These are phyloP conservation scores for Cephalopholis sonnerati DNA, from an alignment of 2,113 vertebrate genomes.

Conservation along the genomic window DNA sequence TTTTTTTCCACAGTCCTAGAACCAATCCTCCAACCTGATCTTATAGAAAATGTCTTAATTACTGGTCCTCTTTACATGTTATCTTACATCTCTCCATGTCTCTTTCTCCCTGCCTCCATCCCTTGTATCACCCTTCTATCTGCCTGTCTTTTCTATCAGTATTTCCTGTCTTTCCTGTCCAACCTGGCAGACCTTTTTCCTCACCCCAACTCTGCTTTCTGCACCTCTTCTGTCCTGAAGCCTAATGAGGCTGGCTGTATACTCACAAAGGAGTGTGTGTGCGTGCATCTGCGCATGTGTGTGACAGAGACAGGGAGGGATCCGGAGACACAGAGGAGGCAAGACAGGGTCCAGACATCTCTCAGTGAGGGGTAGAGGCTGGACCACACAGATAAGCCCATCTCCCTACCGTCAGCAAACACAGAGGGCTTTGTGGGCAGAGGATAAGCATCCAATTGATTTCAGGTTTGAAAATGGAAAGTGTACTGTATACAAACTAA, in stretches of 20 bases:
- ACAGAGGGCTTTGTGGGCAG: slow-evolving; percentile 63
- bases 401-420: slow-evolving; percentile 59
- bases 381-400: slow-evolving; percentile 78
- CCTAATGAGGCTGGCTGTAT: slow-evolving; percentile 39
- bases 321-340: slow-evolving; percentile 33
- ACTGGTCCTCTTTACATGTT: background rate
- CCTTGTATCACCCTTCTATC: background rate
- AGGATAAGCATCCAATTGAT: slow-evolving; percentile 76
- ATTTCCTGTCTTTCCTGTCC: background rate
- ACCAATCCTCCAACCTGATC: background rate
- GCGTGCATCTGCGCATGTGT: slow-evolving; percentile 19
- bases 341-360: slow-evolving; percentile 54
- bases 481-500: slow-evolving; percentile 45
- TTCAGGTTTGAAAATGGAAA: slow-evolving; percentile 69
- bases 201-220: slow-evolving; percentile 10
- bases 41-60: background rate
- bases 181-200: slow-evolving; percentile 12
- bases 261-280: slow-evolving; percentile 21
- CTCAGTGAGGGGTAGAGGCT: slow-evolving; percentile 68
- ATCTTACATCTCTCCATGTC: background rate
- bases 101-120: background rate
- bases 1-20: background rate
- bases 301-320: slow-evolving; percentile 34
- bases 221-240: slow-evolving; percentile 22
- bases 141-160: slow-evolving; percentile 4